Evolutionary conservation across 2,888 invertebrate genomes (phyloP), one percentile per base, ranked within the genome.

Genomic region (Lissocephala sabroskyi): DNA sequence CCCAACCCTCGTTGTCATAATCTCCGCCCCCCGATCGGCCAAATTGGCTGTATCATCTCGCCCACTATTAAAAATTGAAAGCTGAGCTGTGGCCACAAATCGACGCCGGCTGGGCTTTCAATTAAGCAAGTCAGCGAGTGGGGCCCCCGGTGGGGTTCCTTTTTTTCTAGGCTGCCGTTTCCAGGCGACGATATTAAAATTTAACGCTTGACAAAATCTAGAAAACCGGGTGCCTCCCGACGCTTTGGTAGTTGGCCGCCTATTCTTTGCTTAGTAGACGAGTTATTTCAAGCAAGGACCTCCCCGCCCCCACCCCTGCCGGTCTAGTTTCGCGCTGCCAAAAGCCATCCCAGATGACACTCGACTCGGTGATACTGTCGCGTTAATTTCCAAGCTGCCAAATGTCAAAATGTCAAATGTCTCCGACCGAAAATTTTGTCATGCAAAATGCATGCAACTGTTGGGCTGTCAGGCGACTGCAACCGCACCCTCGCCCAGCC

Each of bases 351-450:
- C 26, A 37, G 47, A 37, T 35, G 14, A 29, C 10, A 6, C 19
- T 0, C 16, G 19, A 5, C 7, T 1, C 40, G 35, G 45, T 59
- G 49, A 45, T 3, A 32, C 14, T 50, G 59, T 50, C 59, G 73
- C 68, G 68, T 68, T 68, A 68, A 68, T 68, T 68, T 76, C 62
- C 56, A 35, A 73, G 57, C 68, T 68, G 68, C 54, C 68, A 68
- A 76, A 68, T 76, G 68, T 73, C 68, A 68, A 67, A 76, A 73
- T 68, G 68, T 76, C 68, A 76, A 75, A 60, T 66, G 67, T 57
- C 57, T 57, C 30, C 3, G 23, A 3, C 3, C 23, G 76, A 63
- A 71, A 75, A 75, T 66, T 70, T 58, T 67, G 71, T 75, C 67
- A 75, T 68, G 73, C 66, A 73, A 66, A 66, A 68, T 68, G 60